A percentile compares a stretch with the other conserved stretches of the same genome.
phyloP scores from a whole-genome alignment of 2,888 invertebrate genomes.

The Lepidonotus clava region DNA sequence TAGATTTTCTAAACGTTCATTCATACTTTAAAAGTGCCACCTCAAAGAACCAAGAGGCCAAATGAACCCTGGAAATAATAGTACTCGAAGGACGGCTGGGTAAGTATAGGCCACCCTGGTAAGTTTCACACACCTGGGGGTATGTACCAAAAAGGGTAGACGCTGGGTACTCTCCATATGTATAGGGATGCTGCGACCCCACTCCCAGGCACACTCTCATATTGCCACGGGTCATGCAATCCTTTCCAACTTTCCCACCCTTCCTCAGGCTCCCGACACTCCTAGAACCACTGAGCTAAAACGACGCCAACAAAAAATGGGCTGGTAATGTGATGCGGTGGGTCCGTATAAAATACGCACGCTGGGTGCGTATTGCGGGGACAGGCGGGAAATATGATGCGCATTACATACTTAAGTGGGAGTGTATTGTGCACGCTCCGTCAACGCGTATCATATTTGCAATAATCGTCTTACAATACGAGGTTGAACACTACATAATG shows the following conservation, averaged over 20 bases:
- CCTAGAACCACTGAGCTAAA: neutral
- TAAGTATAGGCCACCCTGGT: too few relatives aligned
- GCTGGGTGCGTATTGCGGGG: slow-evolving; percentile 8
- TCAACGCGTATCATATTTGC: slow-evolving; percentile 10
- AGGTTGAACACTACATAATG: too few relatives aligned
- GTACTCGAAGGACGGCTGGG: too few relatives aligned
- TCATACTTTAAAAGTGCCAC: too few relatives aligned
- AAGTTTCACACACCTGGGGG: too few relatives aligned
- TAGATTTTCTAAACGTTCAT: too few relatives aligned
- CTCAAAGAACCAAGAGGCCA: too few relatives aligned
- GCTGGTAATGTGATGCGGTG: slow-evolving; percentile 3
- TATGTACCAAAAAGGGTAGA: too few relatives aligned
- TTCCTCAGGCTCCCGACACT: neutral
- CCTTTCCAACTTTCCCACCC: slow-evolving; percentile 14
- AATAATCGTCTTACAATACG: neutral
- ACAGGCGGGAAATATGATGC: slow-evolving; percentile 20
- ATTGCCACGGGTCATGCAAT: neutral
- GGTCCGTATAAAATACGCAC: neutral
- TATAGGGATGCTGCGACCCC: too few relatives aligned
- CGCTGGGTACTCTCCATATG: too few relatives aligned
- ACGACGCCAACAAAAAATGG: neutral
- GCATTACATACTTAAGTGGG: neutral
- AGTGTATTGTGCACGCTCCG: neutral
- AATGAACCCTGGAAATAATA: too few relatives aligned
- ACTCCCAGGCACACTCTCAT: too few relatives aligned